A percentile compares a stretch with the other conserved stretches of the same genome.
phyloP scores from a whole-genome alignment of 2,888 invertebrate genomes.

The Ennomos quercinarius region DNA sequence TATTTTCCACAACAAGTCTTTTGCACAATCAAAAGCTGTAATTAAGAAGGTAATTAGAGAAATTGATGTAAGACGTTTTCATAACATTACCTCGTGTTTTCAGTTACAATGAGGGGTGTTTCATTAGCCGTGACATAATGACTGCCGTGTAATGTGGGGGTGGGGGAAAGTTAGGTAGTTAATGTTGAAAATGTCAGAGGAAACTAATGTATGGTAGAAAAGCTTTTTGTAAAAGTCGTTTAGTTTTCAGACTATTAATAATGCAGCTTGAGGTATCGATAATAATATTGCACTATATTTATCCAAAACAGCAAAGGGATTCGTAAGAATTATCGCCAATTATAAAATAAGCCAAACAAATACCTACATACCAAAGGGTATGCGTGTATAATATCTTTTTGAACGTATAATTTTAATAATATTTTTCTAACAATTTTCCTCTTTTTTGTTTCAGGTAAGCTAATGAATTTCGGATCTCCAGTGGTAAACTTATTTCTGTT shows the following conservation, averaged over 20 bases:
- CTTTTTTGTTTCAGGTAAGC: slow-evolving; percentile 22
- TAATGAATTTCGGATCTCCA: not conserved
- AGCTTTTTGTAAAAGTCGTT: not conserved
- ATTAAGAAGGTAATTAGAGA: slow-evolving; percentile 16
- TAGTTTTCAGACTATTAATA: too few relatives aligned
- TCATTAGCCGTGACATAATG: slow-evolving; percentile 61
- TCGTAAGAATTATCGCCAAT: too few relatives aligned
- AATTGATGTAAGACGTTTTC: slow-evolving; percentile 25
- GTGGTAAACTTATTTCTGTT: slow-evolving; percentile 37
- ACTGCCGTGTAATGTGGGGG: slow-evolving; percentile 47
- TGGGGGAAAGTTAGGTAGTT: slow-evolving; percentile 48
- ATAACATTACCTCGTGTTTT: slow-evolving; percentile 38
- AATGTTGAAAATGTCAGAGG: slow-evolving; percentile 38
- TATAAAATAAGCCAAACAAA: too few relatives aligned
- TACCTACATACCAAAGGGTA: too few relatives aligned
- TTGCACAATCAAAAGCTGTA: slow-evolving; percentile 9
- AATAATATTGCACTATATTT: too few relatives aligned
- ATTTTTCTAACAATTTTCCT: not conserved
- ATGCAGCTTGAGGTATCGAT: too few relatives aligned
- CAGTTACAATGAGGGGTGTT: slow-evolving; percentile 53
- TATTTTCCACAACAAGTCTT: slow-evolving; percentile 4
- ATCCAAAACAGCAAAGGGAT: too few relatives aligned
- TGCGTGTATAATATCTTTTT: too few relatives aligned
- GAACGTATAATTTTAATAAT: too few relatives aligned
- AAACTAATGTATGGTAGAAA: slow-evolving; percentile 7